Conservation (phyloP, 2,888 invertebrate species). For the Linyphia triangularis region DNA sequence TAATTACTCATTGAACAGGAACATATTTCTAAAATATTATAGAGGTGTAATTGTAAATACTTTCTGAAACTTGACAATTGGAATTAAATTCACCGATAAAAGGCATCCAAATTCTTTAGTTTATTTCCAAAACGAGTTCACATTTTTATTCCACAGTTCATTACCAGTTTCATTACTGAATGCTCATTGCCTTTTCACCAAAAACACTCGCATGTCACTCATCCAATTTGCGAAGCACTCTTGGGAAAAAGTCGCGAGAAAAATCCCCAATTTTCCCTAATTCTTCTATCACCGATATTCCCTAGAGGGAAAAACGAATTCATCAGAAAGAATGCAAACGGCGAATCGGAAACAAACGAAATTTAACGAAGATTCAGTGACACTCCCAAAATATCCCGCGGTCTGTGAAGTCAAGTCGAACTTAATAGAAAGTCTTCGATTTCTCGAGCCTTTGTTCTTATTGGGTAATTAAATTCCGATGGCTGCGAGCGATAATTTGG, state of each 20-base stretch:
- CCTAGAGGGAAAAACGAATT: slow-evolving; percentile 9
- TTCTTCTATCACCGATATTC: slow-evolving; percentile 27
- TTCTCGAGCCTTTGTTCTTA: slow-evolving; percentile 19
- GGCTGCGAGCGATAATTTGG: slow-evolving; percentile 44
- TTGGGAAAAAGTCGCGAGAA: slow-evolving; percentile 15
- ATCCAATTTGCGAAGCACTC: slow-evolving; percentile 14
- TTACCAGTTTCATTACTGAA: background rate
- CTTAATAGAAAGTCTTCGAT: slow-evolving; percentile 34
- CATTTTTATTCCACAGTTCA: background rate
- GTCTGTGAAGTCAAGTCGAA: slow-evolving; percentile 39
- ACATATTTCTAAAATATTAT: no score
- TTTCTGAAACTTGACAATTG: no score
- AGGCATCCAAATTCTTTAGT: no score
- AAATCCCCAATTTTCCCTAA: slow-evolving; percentile 25
- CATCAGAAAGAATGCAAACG: slow-evolving; percentile 33
- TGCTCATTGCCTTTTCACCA: slow-evolving; percentile 1
- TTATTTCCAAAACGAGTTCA: no score
- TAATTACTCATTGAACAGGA: no score
- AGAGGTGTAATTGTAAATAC: no score
- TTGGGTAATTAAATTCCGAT: slow-evolving; percentile 52
- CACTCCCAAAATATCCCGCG: slow-evolving; percentile 39
- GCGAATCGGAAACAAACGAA: slow-evolving; percentile 41
- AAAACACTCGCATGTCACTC: slow-evolving; percentile 8
- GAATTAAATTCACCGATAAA: no score
- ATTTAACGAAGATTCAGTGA: slow-evolving; percentile 36